A percentile compares a stretch with the other conserved stretches of the same genome.
phyloP scores from a whole-genome alignment of 1,140 invertebrate genomes.

The Plectus sambesii region DNA sequence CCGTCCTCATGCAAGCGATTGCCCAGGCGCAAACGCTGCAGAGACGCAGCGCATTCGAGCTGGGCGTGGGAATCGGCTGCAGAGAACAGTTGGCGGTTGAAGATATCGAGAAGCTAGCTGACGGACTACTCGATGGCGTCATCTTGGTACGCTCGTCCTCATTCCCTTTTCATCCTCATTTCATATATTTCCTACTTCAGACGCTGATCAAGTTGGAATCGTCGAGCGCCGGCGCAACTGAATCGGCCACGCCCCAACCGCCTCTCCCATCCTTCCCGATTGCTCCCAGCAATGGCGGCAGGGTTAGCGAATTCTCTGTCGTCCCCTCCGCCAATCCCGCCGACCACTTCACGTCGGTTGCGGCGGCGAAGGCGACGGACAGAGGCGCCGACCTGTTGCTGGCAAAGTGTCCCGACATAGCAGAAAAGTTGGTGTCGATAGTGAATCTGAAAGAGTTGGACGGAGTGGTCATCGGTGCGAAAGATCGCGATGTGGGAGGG shows the following conservation, averaged over 20 bases:
- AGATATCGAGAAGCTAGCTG: constrained; percentile 8
- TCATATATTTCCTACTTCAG: constrained; percentile 23
- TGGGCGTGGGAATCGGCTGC: constrained; percentile 39
- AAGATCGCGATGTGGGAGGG: no score
- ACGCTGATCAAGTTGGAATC: constrained; percentile 28
- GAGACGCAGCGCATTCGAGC: constrained; percentile 22
- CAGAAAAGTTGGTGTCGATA: no score
- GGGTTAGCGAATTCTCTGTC: constrained; percentile 40
- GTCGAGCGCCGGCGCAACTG: no score
- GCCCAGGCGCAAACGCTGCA: constrained; percentile 15
- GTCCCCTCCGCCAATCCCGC: constrained; percentile 37
- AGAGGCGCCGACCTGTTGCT: constrained; percentile 26
- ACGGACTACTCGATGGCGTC: constrained; percentile 23
- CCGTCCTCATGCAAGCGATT: no score
- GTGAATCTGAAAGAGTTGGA: no score
- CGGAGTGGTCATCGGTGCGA: constrained; percentile 1
- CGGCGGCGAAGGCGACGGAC: constrained; percentile 29
- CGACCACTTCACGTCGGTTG: constrained; percentile 40
- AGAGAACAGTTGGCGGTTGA: constrained; percentile 1
- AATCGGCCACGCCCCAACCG: no score
- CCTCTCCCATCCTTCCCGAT: no score
- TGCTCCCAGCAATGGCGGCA: constrained; percentile 36
- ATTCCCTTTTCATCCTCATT: constrained; percentile 8
- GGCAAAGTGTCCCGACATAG: constrained; percentile 16
- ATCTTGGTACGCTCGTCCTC: constrained; percentile 21